Base-by-base conservation (phyloP, 1,140 invertebrate species). In the Eueides isabella region DNA sequence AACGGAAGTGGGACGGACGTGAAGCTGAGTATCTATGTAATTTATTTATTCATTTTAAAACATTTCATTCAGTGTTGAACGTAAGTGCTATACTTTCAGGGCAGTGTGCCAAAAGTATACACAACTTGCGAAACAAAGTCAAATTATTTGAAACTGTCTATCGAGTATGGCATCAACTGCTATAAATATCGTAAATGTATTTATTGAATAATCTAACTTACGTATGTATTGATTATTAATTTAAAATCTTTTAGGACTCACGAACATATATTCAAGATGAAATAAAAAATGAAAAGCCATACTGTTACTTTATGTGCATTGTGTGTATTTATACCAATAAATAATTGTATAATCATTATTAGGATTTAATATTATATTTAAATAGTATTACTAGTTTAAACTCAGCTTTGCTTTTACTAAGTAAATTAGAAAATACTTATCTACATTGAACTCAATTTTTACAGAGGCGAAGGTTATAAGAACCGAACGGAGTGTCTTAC, bases 71-170 rank as follows among this genome's bases (percentile, higher is more conserved):
- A 68, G 28, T 38, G 44, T 61, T 30, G 16, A 55, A 55, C 29
- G 19, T 23, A 12, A 55, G 44, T 55, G 67, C 41, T 55, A 31
- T 31, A 35, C 14, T 67, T 55, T 31, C 41, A 68, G 30, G 30
- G 67, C 67, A 68, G 6, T 11, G 6, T 30, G 67, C 67, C 67
- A 68, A 68, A 68, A 30, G 9, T 61, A 68, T 68, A 55, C 67
- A 55, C 48, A 68, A 31, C 29, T 68, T 55, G 67, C 67, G 44
- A 68, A 55, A 68, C 67, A 55, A 68, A 68, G 44, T 44, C 31
- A 23, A 55, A 55, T 55, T 12, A 55, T 55, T 55, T 55, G 23
- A 26, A 55, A 23, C 48, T 26, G 9, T 55, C 48, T 55, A 55
- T 55, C 19, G 19, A 55, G 48, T 26, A 55, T 26, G 23, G 48